phyloP scores from a whole-genome alignment of 2,113 vertebrate species.

The Muscicapa adusta region DNA sequence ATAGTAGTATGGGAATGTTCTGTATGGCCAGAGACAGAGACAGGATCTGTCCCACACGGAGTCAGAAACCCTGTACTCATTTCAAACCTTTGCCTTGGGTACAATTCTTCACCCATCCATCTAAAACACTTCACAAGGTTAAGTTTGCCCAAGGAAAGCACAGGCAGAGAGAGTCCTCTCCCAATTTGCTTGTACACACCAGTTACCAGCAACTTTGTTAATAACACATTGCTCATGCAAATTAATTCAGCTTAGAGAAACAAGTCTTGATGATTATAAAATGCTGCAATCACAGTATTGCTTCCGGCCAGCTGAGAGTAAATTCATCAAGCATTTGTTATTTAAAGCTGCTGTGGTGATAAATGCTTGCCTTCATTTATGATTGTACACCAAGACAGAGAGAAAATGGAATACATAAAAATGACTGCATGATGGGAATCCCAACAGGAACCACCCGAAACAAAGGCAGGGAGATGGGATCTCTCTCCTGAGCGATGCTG shows the following conservation, averaged over 20 bases:
- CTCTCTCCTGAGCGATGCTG: neutral
- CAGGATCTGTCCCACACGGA: fast-evolving
- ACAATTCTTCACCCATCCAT: neutral
- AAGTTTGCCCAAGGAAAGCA: neutral
- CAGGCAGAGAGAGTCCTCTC: neutral
- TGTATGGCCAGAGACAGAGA: neutral
- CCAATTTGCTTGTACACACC: neutral
- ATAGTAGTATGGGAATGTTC: neutral
- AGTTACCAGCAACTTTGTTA: conserved; percentile 20
- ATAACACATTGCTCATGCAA: conserved; percentile 59
- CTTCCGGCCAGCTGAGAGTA: conserved; percentile 64
- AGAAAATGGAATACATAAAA: neutral
- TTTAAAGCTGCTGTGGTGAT: conserved; percentile 53
- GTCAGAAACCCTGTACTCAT: neutral
- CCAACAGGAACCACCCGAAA: neutral
- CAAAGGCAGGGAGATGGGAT: neutral
- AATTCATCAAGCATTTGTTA: conserved; percentile 66
- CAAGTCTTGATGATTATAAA: conserved; percentile 64
- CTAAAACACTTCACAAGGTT: neutral
- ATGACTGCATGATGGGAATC: conserved; percentile 19
- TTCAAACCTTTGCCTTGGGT: neutral
- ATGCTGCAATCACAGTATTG: conserved; percentile 60
- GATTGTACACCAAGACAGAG: conserved; percentile 23
- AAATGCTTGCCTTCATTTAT: conserved; percentile 46
- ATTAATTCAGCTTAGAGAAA: conserved; percentile 66